phyloP scores from a whole-genome alignment of 2,888 invertebrate genomes.

The Aphrophora alni region DNA sequence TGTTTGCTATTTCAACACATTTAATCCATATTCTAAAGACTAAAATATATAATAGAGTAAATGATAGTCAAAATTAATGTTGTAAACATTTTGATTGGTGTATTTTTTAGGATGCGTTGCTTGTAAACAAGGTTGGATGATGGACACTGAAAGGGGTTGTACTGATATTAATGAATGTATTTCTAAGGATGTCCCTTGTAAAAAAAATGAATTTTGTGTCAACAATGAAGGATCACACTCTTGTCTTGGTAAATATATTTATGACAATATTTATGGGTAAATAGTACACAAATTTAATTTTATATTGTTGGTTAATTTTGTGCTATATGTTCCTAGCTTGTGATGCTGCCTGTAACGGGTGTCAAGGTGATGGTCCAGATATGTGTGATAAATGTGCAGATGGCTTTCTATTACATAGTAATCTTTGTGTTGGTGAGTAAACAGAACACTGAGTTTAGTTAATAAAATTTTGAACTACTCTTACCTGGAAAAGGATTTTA shows the following conservation, averaged over 20 bases:
- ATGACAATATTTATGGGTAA: too few species aligned
- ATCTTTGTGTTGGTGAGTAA: slow-evolving; percentile 75
- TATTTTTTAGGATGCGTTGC: slow-evolving; percentile 63
- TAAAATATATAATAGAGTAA: too few species aligned
- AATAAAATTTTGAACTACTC: too few species aligned
- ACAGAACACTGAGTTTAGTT: background rate
- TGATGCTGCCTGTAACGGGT: slow-evolving; percentile 83
- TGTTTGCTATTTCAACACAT: too few species aligned
- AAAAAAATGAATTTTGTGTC: slow-evolving; percentile 79
- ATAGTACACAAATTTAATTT: background rate
- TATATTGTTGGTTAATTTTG: background rate
- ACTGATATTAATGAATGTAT: slow-evolving; percentile 86
- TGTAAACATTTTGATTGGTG: background rate
- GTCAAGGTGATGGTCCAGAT: slow-evolving; percentile 90
- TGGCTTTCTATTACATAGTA: slow-evolving; percentile 74
- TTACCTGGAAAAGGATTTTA: too few species aligned
- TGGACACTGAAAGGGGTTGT: slow-evolving; percentile 78
- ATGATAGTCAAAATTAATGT: too few species aligned
- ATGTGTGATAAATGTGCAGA: slow-evolving; percentile 84
- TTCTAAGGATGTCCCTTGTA: slow-evolving; percentile 61
- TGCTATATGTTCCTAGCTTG: slow-evolving; percentile 62
- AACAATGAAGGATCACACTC: slow-evolving; percentile 85
- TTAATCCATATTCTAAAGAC: too few species aligned
- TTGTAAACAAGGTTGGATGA: slow-evolving; percentile 76
- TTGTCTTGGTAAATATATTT: slow-evolving; percentile 65